These are phyloP conservation scores for Panopea generosa DNA, from an alignment of 2,888 invertebrate species.

Conservation along the genomic window DNA sequence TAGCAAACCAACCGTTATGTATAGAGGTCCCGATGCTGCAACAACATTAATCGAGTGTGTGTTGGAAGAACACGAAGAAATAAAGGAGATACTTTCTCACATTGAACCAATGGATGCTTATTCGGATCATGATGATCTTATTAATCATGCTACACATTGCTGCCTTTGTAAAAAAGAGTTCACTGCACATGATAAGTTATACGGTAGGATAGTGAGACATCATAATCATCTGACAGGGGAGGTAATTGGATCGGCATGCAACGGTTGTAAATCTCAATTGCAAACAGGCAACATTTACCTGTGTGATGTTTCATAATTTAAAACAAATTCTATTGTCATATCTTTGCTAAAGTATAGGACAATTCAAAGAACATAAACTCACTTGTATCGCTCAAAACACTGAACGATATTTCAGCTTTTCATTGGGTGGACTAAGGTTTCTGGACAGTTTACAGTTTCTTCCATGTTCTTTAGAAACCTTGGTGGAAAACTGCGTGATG, in stretches of 20 bases:
- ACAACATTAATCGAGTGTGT: slow-evolving; percentile 38
- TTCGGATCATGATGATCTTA: slow-evolving; percentile 20
- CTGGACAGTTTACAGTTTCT: slow-evolving; percentile 58
- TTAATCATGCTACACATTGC: slow-evolving; percentile 21
- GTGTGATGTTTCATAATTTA: slow-evolving; percentile 46
- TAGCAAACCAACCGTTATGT: slow-evolving; percentile 42
- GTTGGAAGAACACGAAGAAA: slow-evolving; percentile 39
- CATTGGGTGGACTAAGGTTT: slow-evolving; percentile 47
- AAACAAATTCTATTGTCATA: background rate
- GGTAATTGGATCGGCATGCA: slow-evolving; percentile 44
- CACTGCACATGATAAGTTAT: slow-evolving; percentile 16
- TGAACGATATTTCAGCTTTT: slow-evolving; percentile 53
- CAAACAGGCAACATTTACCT: slow-evolving; percentile 34
- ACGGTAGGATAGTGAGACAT: slow-evolving; percentile 35
- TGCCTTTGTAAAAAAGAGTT: slow-evolving; percentile 38
- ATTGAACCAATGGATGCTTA: slow-evolving; percentile 31
- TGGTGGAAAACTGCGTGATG: slow-evolving; percentile 30
- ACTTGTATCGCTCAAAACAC: slow-evolving; percentile 42
- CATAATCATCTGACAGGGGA: slow-evolving; percentile 41
- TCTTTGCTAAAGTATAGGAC: slow-evolving; percentile 24
- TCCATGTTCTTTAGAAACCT: slow-evolving; percentile 22
- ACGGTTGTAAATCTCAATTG: slow-evolving; percentile 41
- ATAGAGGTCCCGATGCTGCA: slow-evolving; percentile 39
- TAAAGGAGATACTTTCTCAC: slow-evolving; percentile 26
- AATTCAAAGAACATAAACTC: slow-evolving; percentile 28